phyloP scores from a whole-genome alignment of 1,140 invertebrate species.

The Atopsyche davidsoni region DNA sequence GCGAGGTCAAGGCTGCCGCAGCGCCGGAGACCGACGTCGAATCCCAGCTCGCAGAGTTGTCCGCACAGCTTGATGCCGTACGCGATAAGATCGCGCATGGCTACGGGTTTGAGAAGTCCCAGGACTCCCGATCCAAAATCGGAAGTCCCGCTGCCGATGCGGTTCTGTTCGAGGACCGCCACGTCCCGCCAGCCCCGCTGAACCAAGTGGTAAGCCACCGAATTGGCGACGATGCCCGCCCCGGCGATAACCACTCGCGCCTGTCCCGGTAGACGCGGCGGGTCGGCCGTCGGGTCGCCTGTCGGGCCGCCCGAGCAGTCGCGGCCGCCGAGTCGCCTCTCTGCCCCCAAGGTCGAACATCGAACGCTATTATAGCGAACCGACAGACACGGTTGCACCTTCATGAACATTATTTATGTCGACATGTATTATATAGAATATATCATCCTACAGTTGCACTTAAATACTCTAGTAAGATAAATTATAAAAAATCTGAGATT shows the following conservation, averaged over 20 bases:
- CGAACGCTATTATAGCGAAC: too few species aligned
- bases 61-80: slow-evolving; percentile 60
- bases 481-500: too few species aligned
- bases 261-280: too few species aligned
- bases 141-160: slow-evolving; percentile 60
- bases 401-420: too few species aligned
- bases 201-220: slow-evolving; percentile 62
- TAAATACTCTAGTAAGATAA: too few species aligned
- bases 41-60: slow-evolving; percentile 56
- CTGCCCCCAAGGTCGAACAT: too few species aligned
- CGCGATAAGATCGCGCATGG: slow-evolving; percentile 53
- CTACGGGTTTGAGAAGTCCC: slow-evolving; percentile 54
- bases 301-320: too few species aligned
- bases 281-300: too few species aligned
- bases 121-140: slow-evolving; percentile 62
- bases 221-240: slow-evolving; percentile 59
- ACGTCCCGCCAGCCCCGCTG: slow-evolving; percentile 59
- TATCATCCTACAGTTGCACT: too few species aligned
- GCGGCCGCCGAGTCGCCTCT: too few species aligned
- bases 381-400: too few species aligned
- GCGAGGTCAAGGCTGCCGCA: slow-evolving; percentile 68
- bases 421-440: too few species aligned
- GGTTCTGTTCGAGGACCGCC: slow-evolving; percentile 58
- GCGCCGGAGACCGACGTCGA: slow-evolving; percentile 56
- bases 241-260: slow-evolving; percentile 61